phyloP scores from a whole-genome alignment of 1,140 invertebrate genomes.

The Zeugodacus cucurbitae region DNA sequence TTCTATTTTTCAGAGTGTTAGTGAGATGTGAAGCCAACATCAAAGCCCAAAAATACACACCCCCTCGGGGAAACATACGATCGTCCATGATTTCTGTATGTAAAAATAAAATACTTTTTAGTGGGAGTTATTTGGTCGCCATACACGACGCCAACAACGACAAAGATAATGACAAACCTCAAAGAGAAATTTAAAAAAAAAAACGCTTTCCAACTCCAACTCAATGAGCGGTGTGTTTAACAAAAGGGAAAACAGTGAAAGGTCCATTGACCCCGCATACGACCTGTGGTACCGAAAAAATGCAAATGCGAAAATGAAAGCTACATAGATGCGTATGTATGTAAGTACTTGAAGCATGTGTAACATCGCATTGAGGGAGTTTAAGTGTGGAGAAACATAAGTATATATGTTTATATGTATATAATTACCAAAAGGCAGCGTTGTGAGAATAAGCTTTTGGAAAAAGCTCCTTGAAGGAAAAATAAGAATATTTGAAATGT shows the following conservation, averaged over 20 bases:
- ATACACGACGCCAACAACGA: background rate
- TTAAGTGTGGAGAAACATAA: no score
- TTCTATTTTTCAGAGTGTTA: background rate
- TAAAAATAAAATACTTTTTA: background rate
- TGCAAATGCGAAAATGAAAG: background rate
- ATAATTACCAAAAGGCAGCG: no score
- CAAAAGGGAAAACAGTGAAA: conserved; percentile 9
- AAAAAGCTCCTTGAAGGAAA: no score
- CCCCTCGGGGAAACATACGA: background rate
- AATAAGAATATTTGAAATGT: no score
- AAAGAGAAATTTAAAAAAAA: background rate
- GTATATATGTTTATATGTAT: no score
- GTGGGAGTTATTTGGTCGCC: background rate
- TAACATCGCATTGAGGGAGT: no score
- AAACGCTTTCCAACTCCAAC: background rate
- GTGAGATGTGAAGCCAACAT: background rate
- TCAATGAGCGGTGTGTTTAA: background rate
- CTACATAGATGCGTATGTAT: background rate
- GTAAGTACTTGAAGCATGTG: no score
- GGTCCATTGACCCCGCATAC: background rate
- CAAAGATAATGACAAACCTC: background rate
- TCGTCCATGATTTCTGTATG: background rate
- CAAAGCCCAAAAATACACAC: background rate
- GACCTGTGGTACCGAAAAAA: background rate
- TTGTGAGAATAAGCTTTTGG: background rate